Percentiles rank a stretch among this genome's conserved stretches.
Conservation (phyloP, 2,113 vertebrate genomes). For the Daubentonia madagascariensis region DNA sequence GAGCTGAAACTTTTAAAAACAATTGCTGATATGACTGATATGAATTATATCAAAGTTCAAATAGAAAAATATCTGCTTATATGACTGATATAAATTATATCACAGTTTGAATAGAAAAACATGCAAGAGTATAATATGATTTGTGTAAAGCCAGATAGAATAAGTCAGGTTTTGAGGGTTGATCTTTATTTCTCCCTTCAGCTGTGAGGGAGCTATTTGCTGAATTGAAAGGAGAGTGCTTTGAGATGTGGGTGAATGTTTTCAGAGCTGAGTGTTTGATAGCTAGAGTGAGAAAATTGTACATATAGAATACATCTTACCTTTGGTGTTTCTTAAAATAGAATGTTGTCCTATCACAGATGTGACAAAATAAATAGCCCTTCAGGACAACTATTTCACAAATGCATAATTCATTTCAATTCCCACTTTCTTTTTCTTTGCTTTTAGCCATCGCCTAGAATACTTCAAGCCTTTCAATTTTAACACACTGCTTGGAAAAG, state of each 20-base stretch:
- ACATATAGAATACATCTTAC: background rate
- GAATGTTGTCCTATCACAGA: background rate
- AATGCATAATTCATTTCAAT: background rate
- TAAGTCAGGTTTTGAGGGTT: background rate
- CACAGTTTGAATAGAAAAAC: background rate
- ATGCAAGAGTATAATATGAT: background rate
- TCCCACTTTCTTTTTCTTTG: conserved; percentile 16
- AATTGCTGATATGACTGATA: background rate
- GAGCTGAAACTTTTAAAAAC: conserved; percentile 18
- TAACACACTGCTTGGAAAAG: conserved; percentile 76
- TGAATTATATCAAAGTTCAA: background rate
- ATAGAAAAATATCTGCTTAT: background rate
- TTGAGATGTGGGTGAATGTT: conserved; percentile 32
- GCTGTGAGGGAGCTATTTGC: background rate
- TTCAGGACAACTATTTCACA: background rate
- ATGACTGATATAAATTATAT: background rate
- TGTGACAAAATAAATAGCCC: conserved; percentile 53
- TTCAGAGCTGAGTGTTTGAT: conserved; percentile 40
- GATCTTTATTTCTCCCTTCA: conserved; percentile 35
- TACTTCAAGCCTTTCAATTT: conserved; percentile 82
- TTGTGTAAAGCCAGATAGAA: conserved; percentile 16
- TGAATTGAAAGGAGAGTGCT: conserved; percentile 34
- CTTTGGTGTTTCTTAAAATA: conserved; percentile 49
- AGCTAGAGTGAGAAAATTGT: conserved; percentile 18
- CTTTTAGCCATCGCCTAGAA: conserved; percentile 83